A percentile compares a stretch with the other conserved stretches of the same genome.
Evolutionary conservation across 2,113 vertebrate genomes (phyloP).

Genomic region (Lepisosteus osseus): DNA sequence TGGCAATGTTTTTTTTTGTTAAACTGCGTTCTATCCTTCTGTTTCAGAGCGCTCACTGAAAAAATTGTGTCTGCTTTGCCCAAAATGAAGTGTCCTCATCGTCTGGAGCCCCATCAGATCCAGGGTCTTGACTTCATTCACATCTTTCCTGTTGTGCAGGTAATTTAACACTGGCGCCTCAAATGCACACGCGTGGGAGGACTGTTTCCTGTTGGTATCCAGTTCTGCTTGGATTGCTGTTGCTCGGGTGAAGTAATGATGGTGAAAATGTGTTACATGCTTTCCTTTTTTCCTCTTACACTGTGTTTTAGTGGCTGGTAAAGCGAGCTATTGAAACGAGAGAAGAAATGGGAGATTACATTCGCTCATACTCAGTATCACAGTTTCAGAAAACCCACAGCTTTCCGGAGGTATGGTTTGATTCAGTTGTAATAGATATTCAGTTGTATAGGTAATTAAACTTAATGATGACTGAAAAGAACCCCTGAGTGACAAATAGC

Average conservation of each 20-base stretch:
- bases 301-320: slow-evolving; percentile 83
- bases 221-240: not conserved
- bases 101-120: slow-evolving; percentile 95
- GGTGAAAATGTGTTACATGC: not conserved
- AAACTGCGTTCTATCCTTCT: slow-evolving; percentile 6
- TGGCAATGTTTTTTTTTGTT: not conserved
- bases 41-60: slow-evolving; percentile 88
- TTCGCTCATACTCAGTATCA: slow-evolving; percentile 87
- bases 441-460: no score
- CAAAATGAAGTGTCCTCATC: slow-evolving; percentile 96
- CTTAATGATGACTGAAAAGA: not conserved
- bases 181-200: not conserved
- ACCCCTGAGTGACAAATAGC: not conserved
- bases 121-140: slow-evolving; percentile 98
- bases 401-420: slow-evolving; percentile 81
- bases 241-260: not conserved
- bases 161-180: slow-evolving; percentile 37
- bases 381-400: slow-evolving; percentile 91
- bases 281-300: not conserved
- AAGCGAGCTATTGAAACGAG: slow-evolving; percentile 95
- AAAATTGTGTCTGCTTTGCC: slow-evolving; percentile 96
- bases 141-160: slow-evolving; percentile 95
- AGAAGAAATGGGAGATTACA: slow-evolving; percentile 95
- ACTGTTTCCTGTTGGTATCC: no score
- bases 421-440: not conserved